Conservation (phyloP, 1,140 invertebrate species). For the Nephotettix cincticeps region DNA sequence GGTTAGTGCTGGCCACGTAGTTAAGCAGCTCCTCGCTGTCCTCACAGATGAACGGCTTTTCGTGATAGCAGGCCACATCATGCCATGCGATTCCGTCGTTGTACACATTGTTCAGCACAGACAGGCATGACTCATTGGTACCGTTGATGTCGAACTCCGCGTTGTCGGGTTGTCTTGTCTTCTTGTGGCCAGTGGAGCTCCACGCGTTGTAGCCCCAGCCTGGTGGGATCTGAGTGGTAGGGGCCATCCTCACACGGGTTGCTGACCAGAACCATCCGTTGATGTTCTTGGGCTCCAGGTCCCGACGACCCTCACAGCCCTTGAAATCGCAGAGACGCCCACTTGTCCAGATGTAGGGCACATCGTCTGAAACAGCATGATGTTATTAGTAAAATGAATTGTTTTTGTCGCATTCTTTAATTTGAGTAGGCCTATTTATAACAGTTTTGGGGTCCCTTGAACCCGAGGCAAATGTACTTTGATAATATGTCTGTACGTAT, state of each 20-base stretch:
- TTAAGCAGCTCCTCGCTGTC: conserved; percentile 82
- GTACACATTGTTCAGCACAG: conserved; percentile 87
- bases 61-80: conserved; percentile 90
- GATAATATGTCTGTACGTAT: no score
- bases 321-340: conserved; percentile 91
- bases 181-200: conserved; percentile 88
- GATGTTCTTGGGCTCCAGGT: conserved; percentile 81
- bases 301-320: conserved; percentile 80
- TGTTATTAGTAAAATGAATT: no score
- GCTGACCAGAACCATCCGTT: conserved; percentile 93
- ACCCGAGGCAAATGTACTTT: no score
- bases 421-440: no score
- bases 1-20: conserved; percentile 79
- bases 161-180: conserved; percentile 82
- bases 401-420: no score
- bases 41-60: conserved; percentile 87
- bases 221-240: conserved; percentile 70
- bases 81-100: conserved; percentile 90
- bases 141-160: conserved; percentile 90
- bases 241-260: conserved; percentile 82
- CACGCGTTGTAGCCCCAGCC: conserved; percentile 81
- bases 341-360: conserved; percentile 91
- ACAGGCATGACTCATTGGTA: conserved; percentile 81
- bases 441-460: no score
- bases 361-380: conserved; percentile 60